Base-by-base conservation (phyloP, 1,140 invertebrate species). In the Myzus persicae region DNA sequence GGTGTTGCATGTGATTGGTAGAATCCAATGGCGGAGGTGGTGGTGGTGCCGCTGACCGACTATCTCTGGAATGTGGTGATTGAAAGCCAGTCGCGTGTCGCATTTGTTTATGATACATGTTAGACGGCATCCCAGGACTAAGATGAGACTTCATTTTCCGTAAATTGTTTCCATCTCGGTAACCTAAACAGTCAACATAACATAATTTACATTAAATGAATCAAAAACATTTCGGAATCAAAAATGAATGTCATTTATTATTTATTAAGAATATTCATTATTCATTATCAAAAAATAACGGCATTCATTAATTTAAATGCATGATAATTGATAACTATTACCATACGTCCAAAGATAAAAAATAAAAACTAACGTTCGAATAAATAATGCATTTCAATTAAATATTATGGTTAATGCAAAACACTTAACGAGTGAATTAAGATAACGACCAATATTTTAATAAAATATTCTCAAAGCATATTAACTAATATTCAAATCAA, bases 71-170 rank as follows among this genome's bases (percentile, higher is more conserved):
- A 94, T 95, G 94, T 94, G 97, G 95, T 20, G 97, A 96, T 90
- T 97, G 96, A 94, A 97, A 97, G 2, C 96, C 97, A 94, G 95
- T 95, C 0, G 97, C 96, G 95, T 97, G 97, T 8, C 97, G 95
- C 94, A 98, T 97, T 48, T 93, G 93, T 94, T 98, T 98, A 94
- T 98, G 97, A 94, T 98, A 97, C 36, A 96, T 94, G 51, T 36
- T 94, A 95, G 38, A 94, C 93, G 94, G 97, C 97, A 51, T 96
- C 96, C 36, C 96, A 96, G 81, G 97, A 93, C 94, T 94, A 94
- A 95, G 96, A 7, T 97, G 97, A 2, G 97, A 97, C 95, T 98
- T 98, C 95, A 98, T 98, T 95, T 98, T 98, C 31, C 98, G 95
- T 93, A 98, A 96, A 31, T 98, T 98, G 22, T 94, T 94, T 3